These are phyloP conservation scores for Platalea minor DNA, from an alignment of 2,797 vertebrate genomes.

Conservation along the genomic window DNA sequence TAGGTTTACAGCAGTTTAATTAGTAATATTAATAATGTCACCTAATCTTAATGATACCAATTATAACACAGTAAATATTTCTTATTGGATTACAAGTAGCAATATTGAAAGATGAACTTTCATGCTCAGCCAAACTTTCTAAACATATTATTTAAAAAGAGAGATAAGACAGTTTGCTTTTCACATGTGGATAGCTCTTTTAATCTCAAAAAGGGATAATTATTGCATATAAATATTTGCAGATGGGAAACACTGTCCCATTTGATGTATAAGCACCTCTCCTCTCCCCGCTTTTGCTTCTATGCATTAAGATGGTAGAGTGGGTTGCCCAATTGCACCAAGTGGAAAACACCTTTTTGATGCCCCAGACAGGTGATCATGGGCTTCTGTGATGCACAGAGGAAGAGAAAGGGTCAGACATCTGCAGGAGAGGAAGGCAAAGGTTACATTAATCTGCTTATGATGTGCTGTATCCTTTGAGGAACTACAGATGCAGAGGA, in stretches of 20 bases:
- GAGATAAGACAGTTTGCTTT: conserved; percentile 44
- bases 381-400: background rate
- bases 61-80: conserved; percentile 79
- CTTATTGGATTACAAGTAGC: conserved; percentile 70
- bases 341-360: background rate
- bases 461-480: background rate
- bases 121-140: conserved; percentile 69
- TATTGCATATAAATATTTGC: conserved; percentile 56
- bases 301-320: background rate
- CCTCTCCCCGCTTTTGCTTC: background rate
- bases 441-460: background rate
- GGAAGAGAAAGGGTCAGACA: background rate
- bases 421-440: background rate
- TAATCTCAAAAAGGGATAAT: conserved; percentile 47
- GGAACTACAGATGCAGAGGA: background rate
- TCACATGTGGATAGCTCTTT: background rate
- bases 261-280: background rate
- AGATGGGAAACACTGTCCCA: background rate
- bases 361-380: background rate
- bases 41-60: conserved; percentile 80
- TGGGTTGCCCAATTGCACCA: background rate
- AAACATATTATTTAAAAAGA: conserved; percentile 54
- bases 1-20: conserved; percentile 78
- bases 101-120: conserved; percentile 73
- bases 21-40: conserved; percentile 80